A percentile compares a stretch with the other conserved stretches of the same genome.
These are phyloP conservation scores for Hybos culiciformis DNA, from an alignment of 2,888 invertebrate species.

Conservation along the genomic window DNA sequence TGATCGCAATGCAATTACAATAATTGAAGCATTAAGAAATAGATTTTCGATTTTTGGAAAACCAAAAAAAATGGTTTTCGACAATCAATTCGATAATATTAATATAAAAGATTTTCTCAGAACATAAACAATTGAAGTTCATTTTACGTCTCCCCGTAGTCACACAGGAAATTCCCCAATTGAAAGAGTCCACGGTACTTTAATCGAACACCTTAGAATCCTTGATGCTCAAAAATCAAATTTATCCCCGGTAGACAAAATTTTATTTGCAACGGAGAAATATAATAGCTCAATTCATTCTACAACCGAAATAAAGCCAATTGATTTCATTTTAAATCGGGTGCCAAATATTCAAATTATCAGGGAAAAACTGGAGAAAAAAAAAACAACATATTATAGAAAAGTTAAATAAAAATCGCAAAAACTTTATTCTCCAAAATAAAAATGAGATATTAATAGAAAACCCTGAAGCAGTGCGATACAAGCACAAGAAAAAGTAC, in stretches of 20 bases:
- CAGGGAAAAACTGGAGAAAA: not conserved
- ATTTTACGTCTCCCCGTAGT: constrained; percentile 1
- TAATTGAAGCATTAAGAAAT: not conserved
- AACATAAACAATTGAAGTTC: constrained; percentile 6
- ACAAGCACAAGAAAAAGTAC: not conserved
- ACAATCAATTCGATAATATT: constrained; percentile 2
- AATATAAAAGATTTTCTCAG: constrained; percentile 5
- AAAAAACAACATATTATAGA: not conserved
- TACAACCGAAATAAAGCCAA: not conserved
- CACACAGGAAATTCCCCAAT: constrained; percentile 1
- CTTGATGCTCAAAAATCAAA: constrained; percentile 1
- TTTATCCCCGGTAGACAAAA: not conserved
- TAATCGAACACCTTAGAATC: constrained; percentile 9
- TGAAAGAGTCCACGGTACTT: constrained; percentile 8
- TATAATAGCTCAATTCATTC: not conserved
- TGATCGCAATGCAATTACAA: not conserved
- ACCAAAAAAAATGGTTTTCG: constrained; percentile 8
- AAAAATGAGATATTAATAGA: not conserved
- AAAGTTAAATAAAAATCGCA: not conserved
- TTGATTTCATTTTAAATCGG: not conserved
- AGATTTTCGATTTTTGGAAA: constrained; percentile 4
- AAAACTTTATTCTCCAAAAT: not conserved
- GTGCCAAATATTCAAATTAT: not conserved
- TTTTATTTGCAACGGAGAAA: not conserved
- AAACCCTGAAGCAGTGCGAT: not conserved